These are phyloP conservation scores for Dasysyrphus tricinctus DNA, from an alignment of 2,888 invertebrate genomes.

Conservation along the genomic window DNA sequence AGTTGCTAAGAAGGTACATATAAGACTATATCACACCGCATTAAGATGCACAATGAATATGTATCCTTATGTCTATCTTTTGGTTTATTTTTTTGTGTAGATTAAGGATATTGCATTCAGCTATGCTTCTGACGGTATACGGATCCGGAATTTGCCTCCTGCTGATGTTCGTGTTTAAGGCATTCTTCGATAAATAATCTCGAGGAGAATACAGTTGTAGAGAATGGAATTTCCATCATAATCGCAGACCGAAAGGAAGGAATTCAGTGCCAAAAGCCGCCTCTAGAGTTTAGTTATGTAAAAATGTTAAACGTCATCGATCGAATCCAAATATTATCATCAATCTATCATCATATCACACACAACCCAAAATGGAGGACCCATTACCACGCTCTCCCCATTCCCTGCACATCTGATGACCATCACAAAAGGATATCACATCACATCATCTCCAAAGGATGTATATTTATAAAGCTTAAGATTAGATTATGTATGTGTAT, in stretches of 20 bases:
- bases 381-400: conserved; percentile 4
- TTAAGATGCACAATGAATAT: conserved; percentile 22
- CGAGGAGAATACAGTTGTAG: background rate
- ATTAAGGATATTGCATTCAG: conserved; percentile 78
- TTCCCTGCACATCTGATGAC: conserved; percentile 9
- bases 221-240: conserved; percentile 45
- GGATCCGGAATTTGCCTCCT: conserved; percentile 72
- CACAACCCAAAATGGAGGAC: conserved; percentile 12
- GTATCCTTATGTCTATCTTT: background rate
- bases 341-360: conserved; percentile 4
- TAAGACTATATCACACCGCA: background rate
- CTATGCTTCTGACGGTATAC: conserved; percentile 76
- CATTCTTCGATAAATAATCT: conserved; percentile 72
- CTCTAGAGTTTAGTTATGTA: conserved; percentile 54
- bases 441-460: conserved; percentile 39
- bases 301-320: conserved; percentile 31
- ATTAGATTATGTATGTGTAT: background rate
- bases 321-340: background rate
- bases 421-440: conserved; percentile 45
- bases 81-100: conserved; percentile 67
- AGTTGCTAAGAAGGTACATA: conserved; percentile 87
- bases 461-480: conserved; percentile 63
- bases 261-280: conserved; percentile 70
- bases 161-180: conserved; percentile 72
- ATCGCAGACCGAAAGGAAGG: conserved; percentile 43